A percentile compares a stretch with the other conserved stretches of the same genome.
These are phyloP conservation scores for Phataginus tetradactyla DNA, from an alignment of 2,797 vertebrate genomes.

Conservation along the genomic window DNA sequence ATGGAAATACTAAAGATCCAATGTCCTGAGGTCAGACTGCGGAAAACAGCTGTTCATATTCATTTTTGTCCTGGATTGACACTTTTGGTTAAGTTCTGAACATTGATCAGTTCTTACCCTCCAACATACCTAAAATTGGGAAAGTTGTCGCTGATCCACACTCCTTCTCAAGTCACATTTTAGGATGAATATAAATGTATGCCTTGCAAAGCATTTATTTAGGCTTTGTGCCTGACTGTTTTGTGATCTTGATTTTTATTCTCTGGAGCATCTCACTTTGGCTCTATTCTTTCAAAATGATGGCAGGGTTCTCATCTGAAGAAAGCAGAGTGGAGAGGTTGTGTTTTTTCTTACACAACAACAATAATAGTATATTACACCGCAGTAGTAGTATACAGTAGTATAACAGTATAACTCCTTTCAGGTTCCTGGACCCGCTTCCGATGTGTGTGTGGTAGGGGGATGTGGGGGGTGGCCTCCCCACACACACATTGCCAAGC, in stretches of 20 bases:
- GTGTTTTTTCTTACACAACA: too few species aligned
- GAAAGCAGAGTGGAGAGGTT: not conserved
- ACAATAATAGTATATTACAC: too few species aligned
- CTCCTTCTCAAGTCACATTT: conserved; percentile 25
- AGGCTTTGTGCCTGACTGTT: not conserved
- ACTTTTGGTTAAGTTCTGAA: conserved; percentile 18
- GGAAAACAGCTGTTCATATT: conserved; percentile 70
- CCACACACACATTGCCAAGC: too few species aligned
- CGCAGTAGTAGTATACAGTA: too few species aligned
- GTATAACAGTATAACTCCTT: too few species aligned
- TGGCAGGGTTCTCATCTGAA: not conserved
- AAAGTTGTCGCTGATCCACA: not conserved
- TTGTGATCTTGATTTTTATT: conserved; percentile 51
- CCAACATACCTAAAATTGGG: not conserved
- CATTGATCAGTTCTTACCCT: conserved; percentile 33
- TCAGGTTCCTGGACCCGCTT: too few species aligned
- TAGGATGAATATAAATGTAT: not conserved
- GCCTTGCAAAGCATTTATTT: not conserved
- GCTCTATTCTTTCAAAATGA: conserved; percentile 28
- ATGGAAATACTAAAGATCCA: conserved; percentile 69
- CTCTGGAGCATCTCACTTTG: conserved; percentile 25
- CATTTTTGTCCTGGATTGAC: conserved; percentile 59
- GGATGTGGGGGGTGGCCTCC: too few species aligned
- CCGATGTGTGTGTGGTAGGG: too few species aligned
- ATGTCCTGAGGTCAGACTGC: conserved; percentile 70